Conservation (phyloP, 2,888 invertebrate species). For the Rotaria macrura region DNA sequence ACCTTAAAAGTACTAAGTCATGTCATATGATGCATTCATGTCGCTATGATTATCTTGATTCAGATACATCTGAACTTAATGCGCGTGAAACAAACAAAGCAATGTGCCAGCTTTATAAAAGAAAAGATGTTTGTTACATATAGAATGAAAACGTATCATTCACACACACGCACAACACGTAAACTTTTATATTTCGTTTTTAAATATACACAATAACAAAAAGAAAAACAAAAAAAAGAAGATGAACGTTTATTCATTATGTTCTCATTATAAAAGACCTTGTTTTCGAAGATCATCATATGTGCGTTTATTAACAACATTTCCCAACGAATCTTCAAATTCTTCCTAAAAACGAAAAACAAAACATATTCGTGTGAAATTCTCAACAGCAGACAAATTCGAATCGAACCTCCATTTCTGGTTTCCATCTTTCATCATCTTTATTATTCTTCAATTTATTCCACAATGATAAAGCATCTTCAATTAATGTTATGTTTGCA, state of each 20-base stretch:
- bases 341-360: constrained; percentile 58
- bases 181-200: background rate
- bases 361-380: constrained; percentile 48
- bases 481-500: constrained; percentile 96
- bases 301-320: constrained; percentile 65
- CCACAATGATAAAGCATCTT: constrained; percentile 92
- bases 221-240: background rate
- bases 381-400: constrained; percentile 35
- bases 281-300: constrained; percentile 34
- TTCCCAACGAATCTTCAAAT: constrained; percentile 93
- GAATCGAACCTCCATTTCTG: constrained; percentile 58
- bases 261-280: constrained; percentile 26
- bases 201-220: constrained; percentile 12
- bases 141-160: background rate
- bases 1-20: no score
- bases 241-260: background rate
- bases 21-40: no score
- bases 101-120: no score
- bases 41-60: no score
- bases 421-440: constrained; percentile 85
- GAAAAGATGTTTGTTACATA: no score
- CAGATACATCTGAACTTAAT: no score
- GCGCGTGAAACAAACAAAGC: no score
- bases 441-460: constrained; percentile 90
- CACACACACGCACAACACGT: background rate